These are phyloP conservation scores for Fratercula arctica DNA, from an alignment of 2,797 vertebrate genomes.

Conservation along the genomic window DNA sequence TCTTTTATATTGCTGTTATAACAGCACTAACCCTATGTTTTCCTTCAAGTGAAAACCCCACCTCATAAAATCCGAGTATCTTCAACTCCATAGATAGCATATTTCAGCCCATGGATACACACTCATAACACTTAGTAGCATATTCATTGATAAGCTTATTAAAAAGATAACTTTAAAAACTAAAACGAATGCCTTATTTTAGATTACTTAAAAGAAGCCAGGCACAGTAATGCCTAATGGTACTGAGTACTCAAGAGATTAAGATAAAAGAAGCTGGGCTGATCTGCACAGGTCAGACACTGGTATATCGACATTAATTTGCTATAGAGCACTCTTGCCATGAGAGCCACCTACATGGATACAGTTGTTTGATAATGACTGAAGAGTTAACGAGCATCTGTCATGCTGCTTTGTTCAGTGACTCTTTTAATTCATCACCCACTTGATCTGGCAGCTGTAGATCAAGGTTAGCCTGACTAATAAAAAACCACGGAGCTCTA, in stretches of 20 bases:
- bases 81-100: background rate
- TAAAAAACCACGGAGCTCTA: background rate
- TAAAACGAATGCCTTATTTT: background rate
- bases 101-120: background rate
- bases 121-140: background rate
- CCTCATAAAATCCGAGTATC: background rate
- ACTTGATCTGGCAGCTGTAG: background rate
- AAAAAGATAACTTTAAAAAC: background rate
- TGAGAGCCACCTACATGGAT: background rate
- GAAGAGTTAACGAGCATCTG: background rate
- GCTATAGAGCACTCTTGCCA: background rate
- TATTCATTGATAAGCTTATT: background rate
- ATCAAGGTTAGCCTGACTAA: background rate
- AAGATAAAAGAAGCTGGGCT: background rate
- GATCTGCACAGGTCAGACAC: background rate
- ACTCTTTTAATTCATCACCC: background rate
- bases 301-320: background rate
- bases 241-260: background rate
- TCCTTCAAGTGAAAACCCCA: background rate
- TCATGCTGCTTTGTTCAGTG: background rate
- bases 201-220: background rate
- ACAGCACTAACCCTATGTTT: background rate
- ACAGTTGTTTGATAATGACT: background rate
- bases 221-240: background rate
- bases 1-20: background rate